A percentile compares a stretch with the other conserved stretches of the same genome.
Conservation (phyloP, 2,888 invertebrate genomes). For the Drosophila prolongata region DNA sequence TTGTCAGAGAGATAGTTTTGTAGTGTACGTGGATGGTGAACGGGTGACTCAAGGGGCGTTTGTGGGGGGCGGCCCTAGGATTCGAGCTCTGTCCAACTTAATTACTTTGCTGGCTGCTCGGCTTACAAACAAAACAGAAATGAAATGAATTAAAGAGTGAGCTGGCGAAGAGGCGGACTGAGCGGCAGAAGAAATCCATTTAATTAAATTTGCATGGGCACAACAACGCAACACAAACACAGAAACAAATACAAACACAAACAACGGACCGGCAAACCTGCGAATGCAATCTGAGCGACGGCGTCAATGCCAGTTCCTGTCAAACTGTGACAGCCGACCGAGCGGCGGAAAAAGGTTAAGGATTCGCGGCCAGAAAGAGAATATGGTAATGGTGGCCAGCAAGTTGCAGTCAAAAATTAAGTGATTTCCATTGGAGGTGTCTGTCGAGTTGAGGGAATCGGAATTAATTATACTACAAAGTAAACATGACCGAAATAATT, state of each 20-base stretch:
- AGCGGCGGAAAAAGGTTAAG: slow-evolving; percentile 16
- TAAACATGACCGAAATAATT: slow-evolving; percentile 11
- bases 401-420: slow-evolving; percentile 3
- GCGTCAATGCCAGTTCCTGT: slow-evolving; percentile 49
- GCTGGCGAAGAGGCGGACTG: background rate
- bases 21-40: slow-evolving; percentile 5
- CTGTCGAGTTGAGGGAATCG: background rate
- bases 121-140: slow-evolving; percentile 62
- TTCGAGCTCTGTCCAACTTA: slow-evolving; percentile 52
- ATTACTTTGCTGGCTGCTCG: slow-evolving; percentile 54
- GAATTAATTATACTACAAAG: slow-evolving; percentile 16
- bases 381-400: slow-evolving; percentile 29
- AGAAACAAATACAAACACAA: slow-evolving; percentile 31
- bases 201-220: slow-evolving; percentile 72
- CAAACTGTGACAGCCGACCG: slow-evolving; percentile 47
- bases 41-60: background rate
- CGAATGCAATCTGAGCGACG: slow-evolving; percentile 50
- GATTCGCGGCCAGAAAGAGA: slow-evolving; percentile 17
- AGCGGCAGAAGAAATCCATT: slow-evolving; percentile 52
- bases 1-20: slow-evolving; percentile 6
- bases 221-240: slow-evolving; percentile 40
- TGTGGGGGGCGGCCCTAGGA: slow-evolving; percentile 18
- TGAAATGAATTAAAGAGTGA: slow-evolving; percentile 44
- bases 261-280: slow-evolving; percentile 26
- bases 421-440: slow-evolving; percentile 17